Conservation (phyloP, 2,797 vertebrate genomes). For the Synanceia verrucosa region DNA sequence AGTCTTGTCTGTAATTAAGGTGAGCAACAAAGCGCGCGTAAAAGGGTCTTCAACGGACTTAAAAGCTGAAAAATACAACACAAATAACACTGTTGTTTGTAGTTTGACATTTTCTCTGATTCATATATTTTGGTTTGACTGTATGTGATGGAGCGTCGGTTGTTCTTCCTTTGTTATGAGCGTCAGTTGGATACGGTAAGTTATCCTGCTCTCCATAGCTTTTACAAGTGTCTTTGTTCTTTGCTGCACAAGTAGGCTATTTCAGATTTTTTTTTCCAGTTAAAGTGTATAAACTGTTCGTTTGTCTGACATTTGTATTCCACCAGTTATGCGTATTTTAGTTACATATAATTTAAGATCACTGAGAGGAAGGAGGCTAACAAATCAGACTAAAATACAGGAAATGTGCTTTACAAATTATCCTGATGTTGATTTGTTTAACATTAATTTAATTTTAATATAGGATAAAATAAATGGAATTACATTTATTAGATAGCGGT, state of each 20-base stretch:
- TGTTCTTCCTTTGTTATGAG: background rate
- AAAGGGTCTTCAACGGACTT: slow-evolving; percentile 11
- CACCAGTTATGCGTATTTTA: background rate
- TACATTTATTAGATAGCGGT: background rate
- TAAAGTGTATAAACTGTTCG: too few species aligned
- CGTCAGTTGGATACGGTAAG: background rate
- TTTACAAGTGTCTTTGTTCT: too few species aligned
- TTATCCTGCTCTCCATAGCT: background rate
- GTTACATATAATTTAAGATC: background rate
- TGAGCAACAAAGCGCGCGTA: slow-evolving; percentile 8
- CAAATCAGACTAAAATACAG: background rate
- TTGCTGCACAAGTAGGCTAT: too few species aligned
- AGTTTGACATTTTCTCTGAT: background rate
- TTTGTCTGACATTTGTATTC: too few species aligned
- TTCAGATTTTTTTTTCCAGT: too few species aligned
- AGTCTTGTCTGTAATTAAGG: background rate
- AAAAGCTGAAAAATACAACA: background rate
- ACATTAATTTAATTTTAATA: background rate
- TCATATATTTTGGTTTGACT: background rate
- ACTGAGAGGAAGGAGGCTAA: background rate
- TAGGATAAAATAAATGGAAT: background rate
- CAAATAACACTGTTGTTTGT: background rate
- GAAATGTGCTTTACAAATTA: background rate
- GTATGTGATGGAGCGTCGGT: background rate
- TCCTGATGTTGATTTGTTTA: background rate